A percentile compares a stretch with the other conserved stretches of the same genome.
These are phyloP conservation scores for Poeciliopsis paucimaculata DNA, from an alignment of 2,797 vertebrate species.

Conservation along the genomic window DNA sequence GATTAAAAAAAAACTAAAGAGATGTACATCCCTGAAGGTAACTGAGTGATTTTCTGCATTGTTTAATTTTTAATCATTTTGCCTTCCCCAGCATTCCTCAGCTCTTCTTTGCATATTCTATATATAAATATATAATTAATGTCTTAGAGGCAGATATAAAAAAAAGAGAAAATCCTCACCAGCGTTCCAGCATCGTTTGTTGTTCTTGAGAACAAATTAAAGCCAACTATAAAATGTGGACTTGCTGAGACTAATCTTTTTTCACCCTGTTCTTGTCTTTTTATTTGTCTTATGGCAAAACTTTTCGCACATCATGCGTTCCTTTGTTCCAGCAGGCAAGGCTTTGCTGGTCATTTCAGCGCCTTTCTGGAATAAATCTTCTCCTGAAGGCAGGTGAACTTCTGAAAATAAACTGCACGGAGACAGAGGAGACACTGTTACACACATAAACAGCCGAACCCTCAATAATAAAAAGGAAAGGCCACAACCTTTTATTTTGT, in stretches of 20 bases:
- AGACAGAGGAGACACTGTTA: conserved; percentile 3
- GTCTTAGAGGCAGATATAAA: conserved; percentile 82
- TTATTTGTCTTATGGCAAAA: conserved; percentile 22
- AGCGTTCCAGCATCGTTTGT: conserved; percentile 79
- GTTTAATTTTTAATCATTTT: conserved; percentile 87
- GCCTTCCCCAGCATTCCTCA: conserved; percentile 77
- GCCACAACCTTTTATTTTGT: background rate
- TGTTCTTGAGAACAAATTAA: conserved; percentile 81
- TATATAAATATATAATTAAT: conserved; percentile 87
- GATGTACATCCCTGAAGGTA: conserved; percentile 84
- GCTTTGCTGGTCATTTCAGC: conserved; percentile 72
- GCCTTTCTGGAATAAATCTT: conserved; percentile 60
- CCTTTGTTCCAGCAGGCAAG: conserved; percentile 68
- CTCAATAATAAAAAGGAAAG: background rate
- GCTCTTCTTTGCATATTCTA: conserved; percentile 84
- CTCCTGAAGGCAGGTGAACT: conserved; percentile 53
- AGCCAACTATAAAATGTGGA: conserved; percentile 66
- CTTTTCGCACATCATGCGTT: conserved; percentile 59
- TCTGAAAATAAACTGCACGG: conserved; percentile 15
- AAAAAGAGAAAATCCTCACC: conserved; percentile 70
- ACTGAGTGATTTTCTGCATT: conserved; percentile 85
- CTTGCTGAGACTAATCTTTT: conserved; percentile 74
- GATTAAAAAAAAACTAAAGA: conserved; percentile 61
- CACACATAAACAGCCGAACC: background rate
- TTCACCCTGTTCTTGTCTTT: conserved; percentile 32